Percentiles rank a stretch among this genome's conserved stretches.
Evolutionary conservation across 2,797 vertebrate genomes (phyloP).

Genomic region (Pangasius krempfi): DNA sequence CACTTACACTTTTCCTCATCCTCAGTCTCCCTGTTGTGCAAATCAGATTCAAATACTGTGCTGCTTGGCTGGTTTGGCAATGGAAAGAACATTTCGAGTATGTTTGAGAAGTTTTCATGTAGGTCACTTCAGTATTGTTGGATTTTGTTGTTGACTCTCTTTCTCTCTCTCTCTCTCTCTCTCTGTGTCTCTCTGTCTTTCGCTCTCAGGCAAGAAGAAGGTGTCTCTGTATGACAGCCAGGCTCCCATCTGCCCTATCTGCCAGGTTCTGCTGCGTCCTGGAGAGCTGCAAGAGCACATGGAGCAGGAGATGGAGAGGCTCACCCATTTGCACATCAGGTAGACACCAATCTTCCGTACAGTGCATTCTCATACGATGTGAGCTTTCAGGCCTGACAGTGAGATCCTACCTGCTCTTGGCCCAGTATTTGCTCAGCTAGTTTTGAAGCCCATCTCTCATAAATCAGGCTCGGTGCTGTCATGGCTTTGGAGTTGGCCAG

Average conservation of each 20-base stretch:
- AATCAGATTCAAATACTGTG: conserved; percentile 71
- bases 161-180: conserved; percentile 52
- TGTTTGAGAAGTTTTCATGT: conserved; percentile 46
- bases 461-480: conserved; percentile 44
- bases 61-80: conserved; percentile 60
- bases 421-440: conserved; percentile 27
- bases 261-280: conserved; percentile 93
- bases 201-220: conserved; percentile 92
- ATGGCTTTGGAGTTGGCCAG: conserved; percentile 36
- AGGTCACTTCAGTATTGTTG: conserved; percentile 40
- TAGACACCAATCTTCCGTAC: conserved; percentile 61
- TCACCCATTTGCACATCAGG: conserved; percentile 90
- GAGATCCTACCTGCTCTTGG: conserved; percentile 25
- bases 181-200: conserved; percentile 23
- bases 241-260: conserved; percentile 96
- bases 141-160: conserved; percentile 23
- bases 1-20: conserved; percentile 47
- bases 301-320: conserved; percentile 96
- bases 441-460: conserved; percentile 43
- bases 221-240: conserved; percentile 95
- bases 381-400: background rate
- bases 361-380: background rate
- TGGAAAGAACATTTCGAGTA: conserved; percentile 39
- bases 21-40: conserved; percentile 63
- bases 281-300: conserved; percentile 97